These are phyloP conservation scores for Calidris pygmaea DNA, from an alignment of 2,113 vertebrate species.

Conservation along the genomic window DNA sequence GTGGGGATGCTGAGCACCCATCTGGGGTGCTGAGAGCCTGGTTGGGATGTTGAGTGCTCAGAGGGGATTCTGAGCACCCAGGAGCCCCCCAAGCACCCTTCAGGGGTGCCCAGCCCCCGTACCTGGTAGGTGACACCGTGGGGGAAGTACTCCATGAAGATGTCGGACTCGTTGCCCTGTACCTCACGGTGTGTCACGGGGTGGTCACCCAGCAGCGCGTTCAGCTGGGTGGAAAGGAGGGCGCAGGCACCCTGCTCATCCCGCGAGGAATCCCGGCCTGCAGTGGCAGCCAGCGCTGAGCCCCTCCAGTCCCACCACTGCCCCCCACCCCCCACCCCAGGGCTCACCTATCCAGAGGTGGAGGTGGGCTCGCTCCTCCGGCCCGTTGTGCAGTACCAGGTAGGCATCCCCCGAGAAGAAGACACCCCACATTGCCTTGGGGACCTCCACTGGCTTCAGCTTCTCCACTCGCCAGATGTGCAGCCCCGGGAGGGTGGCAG, in stretches of 20 bases:
- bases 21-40: neutral
- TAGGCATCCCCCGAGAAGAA: constrained; percentile 90
- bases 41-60: neutral
- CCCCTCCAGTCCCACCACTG: no score
- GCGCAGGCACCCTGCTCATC: constrained; percentile 88
- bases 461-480: constrained; percentile 87
- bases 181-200: constrained; percentile 85
- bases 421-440: constrained; percentile 70
- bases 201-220: constrained; percentile 82
- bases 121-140: constrained; percentile 89
- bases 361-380: constrained; percentile 73
- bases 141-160: constrained; percentile 90
- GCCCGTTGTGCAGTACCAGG: constrained; percentile 83
- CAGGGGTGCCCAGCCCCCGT: neutral
- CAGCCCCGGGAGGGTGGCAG: constrained; percentile 65
- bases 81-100: neutral
- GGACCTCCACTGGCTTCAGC: constrained; percentile 80
- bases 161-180: constrained; percentile 84
- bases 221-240: constrained; percentile 86
- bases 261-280: constrained; percentile 84
- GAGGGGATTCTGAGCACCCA: accelerated
- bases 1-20: neutral
- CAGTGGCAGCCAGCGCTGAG: neutral
- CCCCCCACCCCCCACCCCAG: accelerated
- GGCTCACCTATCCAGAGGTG: constrained; percentile 92